A percentile compares a stretch with the other conserved stretches of the same genome.
Evolutionary conservation across 2,113 vertebrate species (phyloP).

Genomic region (Centrocercus urophasianus): DNA sequence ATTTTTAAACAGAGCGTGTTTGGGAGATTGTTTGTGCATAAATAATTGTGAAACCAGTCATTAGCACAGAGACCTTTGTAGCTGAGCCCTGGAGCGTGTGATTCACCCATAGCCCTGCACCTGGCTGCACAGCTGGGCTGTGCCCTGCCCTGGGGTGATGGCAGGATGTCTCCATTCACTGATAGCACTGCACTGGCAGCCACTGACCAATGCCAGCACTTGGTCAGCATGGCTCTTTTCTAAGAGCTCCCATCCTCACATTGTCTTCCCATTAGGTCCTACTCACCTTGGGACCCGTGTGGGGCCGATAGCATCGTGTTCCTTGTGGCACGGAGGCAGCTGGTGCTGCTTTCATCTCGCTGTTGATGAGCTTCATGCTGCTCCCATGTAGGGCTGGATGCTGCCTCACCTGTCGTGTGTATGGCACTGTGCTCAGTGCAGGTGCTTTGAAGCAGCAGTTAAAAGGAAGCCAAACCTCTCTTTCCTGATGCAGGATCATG

Average conservation of each 20-base stretch:
- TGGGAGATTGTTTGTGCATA: neutral
- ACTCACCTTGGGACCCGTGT: neutral
- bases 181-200: rapidly evolving
- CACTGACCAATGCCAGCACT: neutral
- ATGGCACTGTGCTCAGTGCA: neutral
- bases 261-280: neutral
- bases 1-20: neutral
- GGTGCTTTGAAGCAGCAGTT: neutral
- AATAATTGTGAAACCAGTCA: neutral
- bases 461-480: neutral
- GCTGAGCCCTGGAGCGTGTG: neutral
- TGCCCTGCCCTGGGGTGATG: neutral
- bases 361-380: neutral
- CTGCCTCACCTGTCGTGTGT: neutral
- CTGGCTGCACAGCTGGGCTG: neutral
- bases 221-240: neutral
- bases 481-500: neutral
- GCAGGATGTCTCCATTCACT: neutral
- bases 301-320: neutral
- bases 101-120: neutral
- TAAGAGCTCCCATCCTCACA: neutral
- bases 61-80: neutral
- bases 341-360: neutral
- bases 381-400: neutral
- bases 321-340: neutral